Evolutionary conservation across 2,888 invertebrate species (phyloP).

Genomic region (Synergus japonicus): DNA sequence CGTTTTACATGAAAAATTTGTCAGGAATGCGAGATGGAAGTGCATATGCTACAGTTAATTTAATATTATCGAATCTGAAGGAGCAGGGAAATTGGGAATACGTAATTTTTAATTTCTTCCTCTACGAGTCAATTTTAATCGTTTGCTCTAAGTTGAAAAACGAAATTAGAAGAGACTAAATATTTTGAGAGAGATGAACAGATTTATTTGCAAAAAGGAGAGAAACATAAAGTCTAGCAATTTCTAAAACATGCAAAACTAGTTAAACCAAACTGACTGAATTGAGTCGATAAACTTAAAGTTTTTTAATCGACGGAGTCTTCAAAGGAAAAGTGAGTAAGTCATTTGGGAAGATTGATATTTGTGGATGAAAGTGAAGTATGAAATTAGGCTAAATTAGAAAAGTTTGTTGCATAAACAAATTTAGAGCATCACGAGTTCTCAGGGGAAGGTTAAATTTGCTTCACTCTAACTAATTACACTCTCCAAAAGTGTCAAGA

Average conservation of each 20-base stretch:
- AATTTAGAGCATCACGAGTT: background rate
- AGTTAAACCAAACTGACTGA: background rate
- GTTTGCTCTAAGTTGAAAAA: too few species aligned
- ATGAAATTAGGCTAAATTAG: background rate
- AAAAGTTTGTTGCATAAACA: constrained; percentile 3
- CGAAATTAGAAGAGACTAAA: too few species aligned
- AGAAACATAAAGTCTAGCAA: background rate
- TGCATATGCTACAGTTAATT: background rate
- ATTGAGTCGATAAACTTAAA: background rate
- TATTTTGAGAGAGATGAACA: too few species aligned
- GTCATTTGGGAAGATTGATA: constrained; percentile 13
- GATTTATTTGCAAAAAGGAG: too few species aligned
- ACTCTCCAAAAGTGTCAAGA: constrained; percentile 20
- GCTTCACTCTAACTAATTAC: constrained; percentile 21
- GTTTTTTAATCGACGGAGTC: background rate
- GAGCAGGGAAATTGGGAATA: background rate
- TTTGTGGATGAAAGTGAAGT: background rate
- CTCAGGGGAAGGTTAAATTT: background rate
- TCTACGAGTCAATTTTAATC: too few species aligned
- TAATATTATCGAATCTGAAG: constrained; percentile 1
- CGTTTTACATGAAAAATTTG: constrained; percentile 21
- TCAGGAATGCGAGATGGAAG: background rate
- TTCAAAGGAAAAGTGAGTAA: background rate
- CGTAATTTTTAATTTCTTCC: too few species aligned
- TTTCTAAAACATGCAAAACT: background rate